Conservation (phyloP, 2,797 vertebrate genomes). For the Ptychobarbus kaznakovi region DNA sequence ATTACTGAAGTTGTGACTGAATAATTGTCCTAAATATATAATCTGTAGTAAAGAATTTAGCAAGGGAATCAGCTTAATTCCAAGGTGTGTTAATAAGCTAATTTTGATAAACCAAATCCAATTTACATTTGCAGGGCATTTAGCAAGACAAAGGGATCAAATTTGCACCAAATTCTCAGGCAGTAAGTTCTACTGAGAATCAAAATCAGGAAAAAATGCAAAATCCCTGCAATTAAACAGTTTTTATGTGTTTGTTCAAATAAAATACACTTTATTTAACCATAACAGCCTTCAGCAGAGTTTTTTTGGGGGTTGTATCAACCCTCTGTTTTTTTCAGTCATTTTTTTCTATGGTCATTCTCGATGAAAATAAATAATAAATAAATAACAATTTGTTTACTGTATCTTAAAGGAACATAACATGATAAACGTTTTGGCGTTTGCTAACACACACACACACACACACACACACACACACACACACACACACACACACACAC, state of each 20-base stretch:
- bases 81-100: neutral
- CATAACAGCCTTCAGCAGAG: neutral
- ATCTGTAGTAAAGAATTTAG: constrained; percentile 10
- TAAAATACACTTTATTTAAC: neutral
- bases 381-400: neutral
- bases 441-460: too few relatives aligned
- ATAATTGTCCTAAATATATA: neutral
- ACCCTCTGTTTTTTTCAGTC: too few relatives aligned
- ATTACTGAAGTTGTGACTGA: constrained; percentile 4
- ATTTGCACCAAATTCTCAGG: neutral
- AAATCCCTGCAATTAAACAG: neutral
- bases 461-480: neutral
- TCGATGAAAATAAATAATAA: too few relatives aligned
- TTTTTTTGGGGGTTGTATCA: neutral
- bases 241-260: neutral
- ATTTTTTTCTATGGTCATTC: too few relatives aligned
- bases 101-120: constrained; percentile 22
- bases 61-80: neutral
- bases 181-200: neutral
- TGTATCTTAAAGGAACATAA: neutral
- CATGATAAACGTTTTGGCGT: neutral
- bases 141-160: neutral
- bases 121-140: neutral
- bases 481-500: too few relatives aligned
- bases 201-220: neutral